Percentiles rank a stretch among this genome's conserved stretches.
Evolutionary conservation across 2,888 invertebrate species (phyloP).

Genomic region (Andrena bicolor): DNA sequence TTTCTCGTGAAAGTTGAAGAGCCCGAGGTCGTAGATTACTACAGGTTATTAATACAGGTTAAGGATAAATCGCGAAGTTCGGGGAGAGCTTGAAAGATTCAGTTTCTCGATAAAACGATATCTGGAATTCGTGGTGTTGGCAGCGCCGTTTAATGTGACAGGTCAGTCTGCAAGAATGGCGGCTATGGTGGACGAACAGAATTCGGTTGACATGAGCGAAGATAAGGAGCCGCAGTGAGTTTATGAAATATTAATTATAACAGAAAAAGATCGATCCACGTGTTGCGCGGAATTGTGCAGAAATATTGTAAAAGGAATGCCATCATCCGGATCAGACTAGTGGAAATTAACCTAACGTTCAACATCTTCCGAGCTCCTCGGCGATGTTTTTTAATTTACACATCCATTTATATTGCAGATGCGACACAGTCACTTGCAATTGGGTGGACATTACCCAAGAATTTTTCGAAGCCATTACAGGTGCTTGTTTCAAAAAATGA

Average conservation of each 20-base stretch:
- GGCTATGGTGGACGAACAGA: constrained; percentile 80
- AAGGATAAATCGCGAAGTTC: too few species aligned
- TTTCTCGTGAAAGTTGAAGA: background rate
- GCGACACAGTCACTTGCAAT: constrained; percentile 86
- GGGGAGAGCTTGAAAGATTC: background rate
- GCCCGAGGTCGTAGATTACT: background rate
- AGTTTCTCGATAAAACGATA: constrained; percentile 5
- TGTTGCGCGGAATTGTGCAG: background rate
- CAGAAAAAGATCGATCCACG: background rate
- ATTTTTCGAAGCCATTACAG: constrained; percentile 88
- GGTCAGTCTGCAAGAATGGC: constrained; percentile 78
- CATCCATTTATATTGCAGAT: constrained; percentile 73
- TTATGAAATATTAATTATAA: constrained; percentile 35
- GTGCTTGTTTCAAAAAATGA: constrained; percentile 79
- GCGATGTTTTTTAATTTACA: constrained; percentile 61
- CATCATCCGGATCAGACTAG: background rate
- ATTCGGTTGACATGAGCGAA: constrained; percentile 79
- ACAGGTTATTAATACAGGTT: too few species aligned
- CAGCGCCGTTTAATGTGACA: constrained; percentile 56
- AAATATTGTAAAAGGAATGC: background rate
- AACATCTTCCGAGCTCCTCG: constrained; percentile 14
- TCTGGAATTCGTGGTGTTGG: constrained; percentile 27
- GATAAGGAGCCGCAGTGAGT: constrained; percentile 82
- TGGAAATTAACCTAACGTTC: constrained; percentile 70
- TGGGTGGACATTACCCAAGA: constrained; percentile 90